Conservation (phyloP, 2,113 vertebrate genomes). For the Oncorhynchus tshawytscha region DNA sequence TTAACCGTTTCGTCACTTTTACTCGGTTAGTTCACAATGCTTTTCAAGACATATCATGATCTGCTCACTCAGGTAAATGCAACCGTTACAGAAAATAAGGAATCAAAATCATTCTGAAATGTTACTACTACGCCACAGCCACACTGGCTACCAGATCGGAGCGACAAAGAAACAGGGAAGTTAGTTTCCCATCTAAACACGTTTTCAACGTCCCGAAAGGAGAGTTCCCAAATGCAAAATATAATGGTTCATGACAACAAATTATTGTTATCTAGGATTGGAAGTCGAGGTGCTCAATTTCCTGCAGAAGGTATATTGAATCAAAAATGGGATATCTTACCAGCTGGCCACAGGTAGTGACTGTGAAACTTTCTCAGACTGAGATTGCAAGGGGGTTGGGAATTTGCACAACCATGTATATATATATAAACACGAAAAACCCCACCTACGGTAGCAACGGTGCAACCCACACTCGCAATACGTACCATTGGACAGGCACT, state of each 20-base stretch:
- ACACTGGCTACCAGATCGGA: background rate
- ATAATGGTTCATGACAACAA: no score
- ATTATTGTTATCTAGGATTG: no score
- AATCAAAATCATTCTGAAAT: background rate
- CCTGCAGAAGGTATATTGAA: no score
- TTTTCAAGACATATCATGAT: no score
- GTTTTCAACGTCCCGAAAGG: no score
- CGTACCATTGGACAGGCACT: conserved; percentile 35
- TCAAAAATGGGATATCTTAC: conserved; percentile 37
- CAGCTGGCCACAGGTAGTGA: background rate
- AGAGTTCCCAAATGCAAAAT: no score
- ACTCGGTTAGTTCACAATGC: no score
- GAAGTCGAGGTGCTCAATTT: no score
- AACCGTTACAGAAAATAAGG: background rate
- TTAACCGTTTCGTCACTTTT: no score
- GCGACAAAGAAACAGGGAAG: no score
- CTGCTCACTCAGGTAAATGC: no score
- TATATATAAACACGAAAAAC: conserved; percentile 31
- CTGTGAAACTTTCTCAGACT: conserved; percentile 7
- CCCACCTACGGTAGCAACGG: conserved; percentile 56
- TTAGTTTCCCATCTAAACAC: no score
- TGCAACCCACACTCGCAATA: conserved; percentile 30
- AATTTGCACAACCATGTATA: conserved; percentile 26
- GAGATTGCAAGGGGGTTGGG: conserved; percentile 33
- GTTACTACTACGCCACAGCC: background rate